These are phyloP conservation scores for Acronicta leporina DNA, from an alignment of 2,888 invertebrate species.

Conservation along the genomic window DNA sequence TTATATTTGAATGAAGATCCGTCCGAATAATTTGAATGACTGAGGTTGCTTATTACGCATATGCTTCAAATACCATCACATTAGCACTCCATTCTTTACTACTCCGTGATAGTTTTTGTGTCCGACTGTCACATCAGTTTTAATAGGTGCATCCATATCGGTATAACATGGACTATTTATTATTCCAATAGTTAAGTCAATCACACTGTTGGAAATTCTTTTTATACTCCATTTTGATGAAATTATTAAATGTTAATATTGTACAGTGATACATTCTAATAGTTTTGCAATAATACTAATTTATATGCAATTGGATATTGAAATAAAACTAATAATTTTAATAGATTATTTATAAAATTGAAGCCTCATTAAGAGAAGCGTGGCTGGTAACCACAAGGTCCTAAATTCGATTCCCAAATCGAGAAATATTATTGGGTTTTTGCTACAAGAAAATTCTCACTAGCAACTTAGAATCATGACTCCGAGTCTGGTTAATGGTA, in stretches of 20 bases:
- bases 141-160: constrained; percentile 24
- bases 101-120: constrained; percentile 14
- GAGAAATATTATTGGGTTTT: too few relatives aligned
- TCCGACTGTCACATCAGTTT: constrained; percentile 39
- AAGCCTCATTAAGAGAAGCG: too few relatives aligned
- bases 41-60: too few relatives aligned
- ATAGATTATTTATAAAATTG: background rate
- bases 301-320: background rate
- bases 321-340: background rate
- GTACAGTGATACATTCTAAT: constrained; percentile 37
- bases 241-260: constrained; percentile 17
- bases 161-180: constrained; percentile 26
- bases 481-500: too few relatives aligned
- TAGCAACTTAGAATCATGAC: too few relatives aligned
- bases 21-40: too few relatives aligned
- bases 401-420: too few relatives aligned
- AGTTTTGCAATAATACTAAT: background rate
- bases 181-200: constrained; percentile 21
- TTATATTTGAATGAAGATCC: too few relatives aligned
- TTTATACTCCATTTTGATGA: constrained; percentile 36
- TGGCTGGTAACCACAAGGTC: too few relatives aligned
- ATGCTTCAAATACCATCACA: too few relatives aligned
- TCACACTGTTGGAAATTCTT: constrained; percentile 25
- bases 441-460: too few relatives aligned
- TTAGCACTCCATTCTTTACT: constrained; percentile 26